phyloP scores from a whole-genome alignment of 2,888 invertebrate species.

The Dusona sp. region DNA sequence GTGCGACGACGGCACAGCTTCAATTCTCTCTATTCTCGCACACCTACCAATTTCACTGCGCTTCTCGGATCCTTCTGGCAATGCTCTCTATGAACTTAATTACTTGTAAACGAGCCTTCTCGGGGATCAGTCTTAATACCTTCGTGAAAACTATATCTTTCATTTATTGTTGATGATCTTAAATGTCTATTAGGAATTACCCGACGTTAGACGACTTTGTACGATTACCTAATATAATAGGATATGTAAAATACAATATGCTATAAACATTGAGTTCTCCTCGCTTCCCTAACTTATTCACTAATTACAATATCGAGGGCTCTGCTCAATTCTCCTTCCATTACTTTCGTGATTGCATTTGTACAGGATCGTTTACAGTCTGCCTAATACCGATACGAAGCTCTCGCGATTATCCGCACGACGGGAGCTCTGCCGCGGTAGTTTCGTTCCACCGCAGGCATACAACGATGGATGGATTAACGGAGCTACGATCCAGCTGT shows the following conservation, averaged over 20 bases:
- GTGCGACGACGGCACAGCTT: constrained; percentile 64
- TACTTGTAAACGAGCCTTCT: constrained; percentile 77
- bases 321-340: neutral
- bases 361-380: constrained; percentile 35
- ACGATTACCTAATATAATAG: neutral
- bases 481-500: neutral
- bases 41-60: constrained; percentile 23
- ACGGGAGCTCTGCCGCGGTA: constrained; percentile 2
- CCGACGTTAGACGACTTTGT: constrained; percentile 5
- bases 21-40: constrained; percentile 53
- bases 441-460: constrained; percentile 5
- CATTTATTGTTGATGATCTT: constrained; percentile 1
- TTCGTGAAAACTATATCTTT: constrained; percentile 1
- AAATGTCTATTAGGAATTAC: constrained; percentile 28
- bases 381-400: constrained; percentile 13
- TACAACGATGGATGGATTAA: constrained; percentile 30
- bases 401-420: constrained; percentile 7
- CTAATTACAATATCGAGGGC: constrained; percentile 42
- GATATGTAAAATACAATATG: neutral
- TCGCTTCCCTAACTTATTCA: constrained; percentile 32
- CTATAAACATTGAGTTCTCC: neutral
- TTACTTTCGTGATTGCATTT: constrained; percentile 35
- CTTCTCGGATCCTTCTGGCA: constrained; percentile 36
- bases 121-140: constrained; percentile 31
- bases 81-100: constrained; percentile 72